These are phyloP conservation scores for Oreotrochilus melanogaster DNA, from an alignment of 2,113 vertebrate species.

Conservation along the genomic window DNA sequence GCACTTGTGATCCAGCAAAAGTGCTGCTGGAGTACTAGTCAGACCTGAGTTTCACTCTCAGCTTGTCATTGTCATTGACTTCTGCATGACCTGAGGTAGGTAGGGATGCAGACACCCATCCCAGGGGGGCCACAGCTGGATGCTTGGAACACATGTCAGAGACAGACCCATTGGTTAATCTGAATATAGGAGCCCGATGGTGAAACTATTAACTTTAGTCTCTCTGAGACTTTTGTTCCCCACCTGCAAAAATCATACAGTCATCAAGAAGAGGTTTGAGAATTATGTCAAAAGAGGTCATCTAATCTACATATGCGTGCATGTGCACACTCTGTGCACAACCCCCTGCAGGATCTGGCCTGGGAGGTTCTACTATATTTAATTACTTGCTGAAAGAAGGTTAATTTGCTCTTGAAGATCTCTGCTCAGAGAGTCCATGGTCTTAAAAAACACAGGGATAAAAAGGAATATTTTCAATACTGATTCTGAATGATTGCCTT, in stretches of 20 bases:
- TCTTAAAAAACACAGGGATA: not conserved
- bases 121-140: not conserved
- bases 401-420: not conserved
- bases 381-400: not conserved
- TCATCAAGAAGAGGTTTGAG: not conserved
- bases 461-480: not conserved
- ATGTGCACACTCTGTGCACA: rapidly evolving
- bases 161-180: not conserved
- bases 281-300: not conserved
- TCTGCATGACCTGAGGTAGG: not conserved
- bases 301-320: not conserved
- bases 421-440: not conserved
- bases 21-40: not conserved
- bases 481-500: not conserved
- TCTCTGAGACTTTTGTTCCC: not conserved
- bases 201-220: not conserved
- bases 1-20: not conserved
- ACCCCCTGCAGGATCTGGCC: not conserved
- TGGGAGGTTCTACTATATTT: not conserved
- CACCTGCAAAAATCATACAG: not conserved
- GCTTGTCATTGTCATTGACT: not conserved
- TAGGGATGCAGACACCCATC: not conserved
- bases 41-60: not conserved
- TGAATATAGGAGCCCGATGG: not conserved
- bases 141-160: not conserved